Evolutionary conservation across 2,113 vertebrate genomes (phyloP).

Genomic region (Gavia stellata): DNA sequence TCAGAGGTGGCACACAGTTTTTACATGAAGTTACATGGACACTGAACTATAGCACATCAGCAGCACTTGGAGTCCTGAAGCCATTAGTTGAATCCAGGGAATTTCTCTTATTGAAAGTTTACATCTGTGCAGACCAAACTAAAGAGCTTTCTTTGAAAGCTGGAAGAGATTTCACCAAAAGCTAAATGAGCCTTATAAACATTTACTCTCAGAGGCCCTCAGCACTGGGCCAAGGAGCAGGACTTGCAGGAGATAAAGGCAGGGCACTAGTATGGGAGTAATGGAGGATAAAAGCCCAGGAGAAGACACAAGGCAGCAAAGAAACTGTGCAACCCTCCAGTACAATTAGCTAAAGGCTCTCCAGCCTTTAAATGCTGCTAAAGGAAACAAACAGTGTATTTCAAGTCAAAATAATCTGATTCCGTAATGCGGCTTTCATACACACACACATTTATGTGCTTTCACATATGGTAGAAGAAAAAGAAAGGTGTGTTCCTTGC

Average conservation of each 20-base stretch:
- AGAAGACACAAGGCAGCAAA: neutral
- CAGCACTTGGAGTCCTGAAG: neutral
- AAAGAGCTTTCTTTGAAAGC: slow-evolving; percentile 35
- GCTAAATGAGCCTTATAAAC: slow-evolving; percentile 25
- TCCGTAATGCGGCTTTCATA: neutral
- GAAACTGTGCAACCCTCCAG: neutral
- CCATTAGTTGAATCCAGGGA: neutral
- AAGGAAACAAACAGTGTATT: neutral
- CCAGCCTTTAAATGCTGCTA: neutral
- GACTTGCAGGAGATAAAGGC: neutral
- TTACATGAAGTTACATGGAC: neutral
- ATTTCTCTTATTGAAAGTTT: neutral
- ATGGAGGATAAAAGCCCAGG: neutral
- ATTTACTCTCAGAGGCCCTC: neutral
- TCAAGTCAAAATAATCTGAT: neutral
- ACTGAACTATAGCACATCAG: neutral
- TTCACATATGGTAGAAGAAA: neutral
- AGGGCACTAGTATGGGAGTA: neutral
- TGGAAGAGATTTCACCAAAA: slow-evolving; percentile 22
- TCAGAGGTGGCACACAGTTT: neutral
- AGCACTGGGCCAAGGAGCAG: neutral
- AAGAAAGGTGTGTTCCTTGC: neutral
- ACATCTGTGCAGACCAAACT: neutral
- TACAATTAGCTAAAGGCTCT: neutral
- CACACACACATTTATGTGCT: neutral